A percentile compares a stretch with the other conserved stretches of the same genome.
Evolutionary conservation across 2,113 vertebrate species (phyloP).

Genomic region (Actenoides lindsayi): DNA sequence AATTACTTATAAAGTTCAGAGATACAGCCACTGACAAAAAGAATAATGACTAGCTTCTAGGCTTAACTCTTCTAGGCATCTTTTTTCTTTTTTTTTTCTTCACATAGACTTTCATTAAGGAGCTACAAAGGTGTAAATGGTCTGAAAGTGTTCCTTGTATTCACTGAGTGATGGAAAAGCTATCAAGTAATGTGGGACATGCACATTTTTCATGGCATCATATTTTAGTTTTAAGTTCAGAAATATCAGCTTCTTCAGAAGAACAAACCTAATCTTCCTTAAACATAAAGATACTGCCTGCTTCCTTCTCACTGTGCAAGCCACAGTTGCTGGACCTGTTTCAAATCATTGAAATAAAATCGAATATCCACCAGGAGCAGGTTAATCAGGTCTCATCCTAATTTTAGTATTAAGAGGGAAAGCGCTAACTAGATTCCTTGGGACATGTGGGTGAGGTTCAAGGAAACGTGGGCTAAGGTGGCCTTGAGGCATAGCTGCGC

Average conservation of each 20-base stretch:
- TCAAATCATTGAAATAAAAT: background rate
- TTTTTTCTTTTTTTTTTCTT: background rate
- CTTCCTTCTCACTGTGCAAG: background rate
- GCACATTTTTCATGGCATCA: background rate
- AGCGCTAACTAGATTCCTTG: background rate
- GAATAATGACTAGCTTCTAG: constrained; percentile 25
- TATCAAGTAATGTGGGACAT: background rate
- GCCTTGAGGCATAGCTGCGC: background rate
- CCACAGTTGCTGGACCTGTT: background rate
- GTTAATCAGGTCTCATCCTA: background rate
- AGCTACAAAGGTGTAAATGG: constrained; percentile 32
- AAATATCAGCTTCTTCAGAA: background rate
- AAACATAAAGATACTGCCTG: background rate
- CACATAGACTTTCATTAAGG: background rate
- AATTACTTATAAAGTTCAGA: constrained; percentile 61
- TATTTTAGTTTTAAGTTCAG: background rate
- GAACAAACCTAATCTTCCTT: background rate
- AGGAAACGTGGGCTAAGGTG: background rate
- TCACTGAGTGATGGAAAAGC: background rate
- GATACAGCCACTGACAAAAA: constrained; percentile 30
- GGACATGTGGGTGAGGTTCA: background rate
- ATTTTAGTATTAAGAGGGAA: background rate
- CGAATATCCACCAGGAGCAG: background rate
- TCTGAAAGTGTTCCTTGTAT: background rate
- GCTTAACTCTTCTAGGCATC: background rate